Conservation (phyloP, 23 tunicate genomes). For the Ascidia mentula region DNA sequence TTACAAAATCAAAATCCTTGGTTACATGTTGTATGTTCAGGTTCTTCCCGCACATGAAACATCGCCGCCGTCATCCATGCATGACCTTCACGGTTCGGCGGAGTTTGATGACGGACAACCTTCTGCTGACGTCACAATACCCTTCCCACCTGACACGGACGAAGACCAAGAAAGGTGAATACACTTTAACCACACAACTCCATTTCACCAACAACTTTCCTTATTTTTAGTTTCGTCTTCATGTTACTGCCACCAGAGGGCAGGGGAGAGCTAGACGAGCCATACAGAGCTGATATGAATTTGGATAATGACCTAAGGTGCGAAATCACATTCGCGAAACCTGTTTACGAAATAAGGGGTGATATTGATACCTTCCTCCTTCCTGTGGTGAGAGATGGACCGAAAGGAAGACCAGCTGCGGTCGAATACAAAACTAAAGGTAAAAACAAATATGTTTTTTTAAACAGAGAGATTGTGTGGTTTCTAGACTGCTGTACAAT, state of each 20-base stretch:
- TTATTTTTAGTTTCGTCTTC: constrained; percentile 46
- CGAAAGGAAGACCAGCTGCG: constrained; percentile 71
- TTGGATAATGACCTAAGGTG: constrained; percentile 76
- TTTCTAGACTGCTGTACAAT: too few relatives aligned
- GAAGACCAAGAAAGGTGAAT: constrained; percentile 72
- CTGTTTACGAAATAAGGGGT: constrained; percentile 62
- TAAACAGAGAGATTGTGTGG: too few relatives aligned
- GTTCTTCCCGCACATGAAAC: constrained; percentile 52
- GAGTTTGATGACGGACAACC: constrained; percentile 85
- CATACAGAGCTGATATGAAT: constrained; percentile 47
- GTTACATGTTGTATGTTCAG: constrained; percentile 12
- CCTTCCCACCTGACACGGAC: constrained; percentile 68
- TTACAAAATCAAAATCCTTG: too few relatives aligned
- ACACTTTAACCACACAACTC: background rate
- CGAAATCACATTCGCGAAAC: constrained; percentile 39
- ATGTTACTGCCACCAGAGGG: constrained; percentile 83
- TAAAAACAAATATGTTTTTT: constrained; percentile 15
- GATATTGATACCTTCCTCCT: constrained; percentile 72
- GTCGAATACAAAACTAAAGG: constrained; percentile 77
- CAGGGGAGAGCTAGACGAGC: constrained; percentile 77
- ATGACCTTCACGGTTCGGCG: constrained; percentile 82
- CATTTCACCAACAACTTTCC: background rate
- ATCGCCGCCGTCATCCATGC: constrained; percentile 45
- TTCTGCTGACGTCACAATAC: constrained; percentile 58
- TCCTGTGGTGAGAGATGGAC: constrained; percentile 80